Conservation (phyloP, 2,888 invertebrate species). For the Cephus sareptanus region DNA sequence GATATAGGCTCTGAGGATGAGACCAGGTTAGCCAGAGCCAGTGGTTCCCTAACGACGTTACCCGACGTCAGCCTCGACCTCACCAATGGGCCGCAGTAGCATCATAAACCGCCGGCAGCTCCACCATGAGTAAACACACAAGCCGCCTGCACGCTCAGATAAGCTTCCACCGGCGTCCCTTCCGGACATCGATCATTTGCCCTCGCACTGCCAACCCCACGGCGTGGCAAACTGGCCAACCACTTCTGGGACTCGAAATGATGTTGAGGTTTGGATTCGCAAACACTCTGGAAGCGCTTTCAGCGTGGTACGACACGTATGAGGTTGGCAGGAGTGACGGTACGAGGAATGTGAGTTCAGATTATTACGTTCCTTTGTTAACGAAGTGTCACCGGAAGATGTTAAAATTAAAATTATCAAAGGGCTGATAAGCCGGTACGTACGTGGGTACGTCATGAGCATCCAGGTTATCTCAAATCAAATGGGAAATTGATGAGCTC, state of each 20-base stretch:
- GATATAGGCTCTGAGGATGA: background rate
- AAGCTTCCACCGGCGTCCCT: constrained; percentile 16
- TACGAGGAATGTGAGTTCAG: background rate
- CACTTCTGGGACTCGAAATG: background rate
- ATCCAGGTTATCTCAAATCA: constrained; percentile 44
- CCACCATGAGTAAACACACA: constrained; percentile 2
- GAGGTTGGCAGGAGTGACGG: background rate
- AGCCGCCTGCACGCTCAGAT: constrained; percentile 21
- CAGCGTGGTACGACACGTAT: background rate
- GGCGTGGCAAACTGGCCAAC: background rate
- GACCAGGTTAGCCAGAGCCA: background rate
- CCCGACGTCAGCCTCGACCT: background rate
- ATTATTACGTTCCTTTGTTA: background rate
- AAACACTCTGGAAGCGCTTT: background rate
- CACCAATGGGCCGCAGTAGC: background rate
- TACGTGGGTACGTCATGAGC: background rate
- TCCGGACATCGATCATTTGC: constrained; percentile 21
- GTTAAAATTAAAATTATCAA: background rate
- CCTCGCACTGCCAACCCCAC: background rate
- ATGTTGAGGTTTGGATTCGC: background rate
- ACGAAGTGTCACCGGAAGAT: background rate
- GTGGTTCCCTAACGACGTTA: background rate
- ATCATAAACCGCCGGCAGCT: background rate
- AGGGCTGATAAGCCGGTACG: background rate
- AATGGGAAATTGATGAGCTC: constrained; percentile 58